Evolutionary conservation across 2,113 vertebrate genomes (phyloP).

Genomic region (Sorex fumeus): DNA sequence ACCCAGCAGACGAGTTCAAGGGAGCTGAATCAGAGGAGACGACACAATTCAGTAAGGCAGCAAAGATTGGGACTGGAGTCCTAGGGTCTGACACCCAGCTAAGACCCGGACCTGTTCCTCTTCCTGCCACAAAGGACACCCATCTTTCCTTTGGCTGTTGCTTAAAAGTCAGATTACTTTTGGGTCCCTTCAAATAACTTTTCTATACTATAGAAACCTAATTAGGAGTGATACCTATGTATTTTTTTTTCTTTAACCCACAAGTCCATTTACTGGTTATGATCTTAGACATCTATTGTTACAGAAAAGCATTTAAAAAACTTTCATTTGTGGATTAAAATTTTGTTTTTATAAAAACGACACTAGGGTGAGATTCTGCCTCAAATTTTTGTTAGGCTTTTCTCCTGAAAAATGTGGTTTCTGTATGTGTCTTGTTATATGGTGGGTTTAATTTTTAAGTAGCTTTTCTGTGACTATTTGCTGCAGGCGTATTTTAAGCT

Average conservation of each 20-base stretch:
- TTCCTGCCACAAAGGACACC: background rate
- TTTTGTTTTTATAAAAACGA: conserved; percentile 35
- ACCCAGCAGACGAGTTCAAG: background rate
- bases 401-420: conserved; percentile 28
- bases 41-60: too few relatives aligned
- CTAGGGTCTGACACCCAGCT: too few relatives aligned
- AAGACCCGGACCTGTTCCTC: background rate
- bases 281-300: conserved; percentile 20
- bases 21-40: fast-evolving
- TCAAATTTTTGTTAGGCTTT: conserved; percentile 17
- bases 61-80: fast-evolving
- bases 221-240: conserved; percentile 19
- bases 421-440: background rate
- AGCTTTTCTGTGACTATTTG: conserved; percentile 40
- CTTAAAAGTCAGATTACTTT: conserved; percentile 40
- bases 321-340: conserved; percentile 33
- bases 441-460: conserved; percentile 37
- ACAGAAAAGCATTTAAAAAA: conserved; percentile 3
- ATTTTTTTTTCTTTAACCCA: conserved; percentile 36
- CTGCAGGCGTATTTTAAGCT: background rate
- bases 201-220: conserved; percentile 18
- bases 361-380: background rate
- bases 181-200: conserved; percentile 29
- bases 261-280: background rate
- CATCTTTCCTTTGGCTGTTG: background rate